These are phyloP conservation scores for Drosophila ananassae DNA, from an alignment of 1,140 invertebrate species.

Conservation along the genomic window DNA sequence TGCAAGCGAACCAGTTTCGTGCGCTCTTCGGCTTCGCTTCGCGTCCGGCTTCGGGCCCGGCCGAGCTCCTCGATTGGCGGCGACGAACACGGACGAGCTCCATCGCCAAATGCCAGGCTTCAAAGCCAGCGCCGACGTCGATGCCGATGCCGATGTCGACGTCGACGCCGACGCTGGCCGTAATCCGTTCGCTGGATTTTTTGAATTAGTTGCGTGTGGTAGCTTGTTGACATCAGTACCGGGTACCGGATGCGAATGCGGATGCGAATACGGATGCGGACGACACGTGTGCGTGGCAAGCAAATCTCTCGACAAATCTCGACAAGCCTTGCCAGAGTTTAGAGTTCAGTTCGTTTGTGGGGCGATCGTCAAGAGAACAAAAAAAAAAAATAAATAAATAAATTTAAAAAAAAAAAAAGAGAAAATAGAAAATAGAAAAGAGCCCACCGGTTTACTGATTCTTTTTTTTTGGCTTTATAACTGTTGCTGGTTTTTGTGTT, in stretches of 20 bases:
- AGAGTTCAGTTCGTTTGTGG: conserved; percentile 4
- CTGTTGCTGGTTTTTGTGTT: conserved; percentile 12
- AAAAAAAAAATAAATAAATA: no score
- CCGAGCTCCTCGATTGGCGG: conserved; percentile 38
- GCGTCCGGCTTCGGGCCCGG: neutral
- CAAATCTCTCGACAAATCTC: conserved; percentile 33
- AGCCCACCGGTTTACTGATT: neutral
- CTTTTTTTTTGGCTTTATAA: neutral
- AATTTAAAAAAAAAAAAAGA: neutral
- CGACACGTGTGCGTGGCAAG: conserved; percentile 44
- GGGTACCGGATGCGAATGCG: conserved; percentile 72
- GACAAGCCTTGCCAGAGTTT: conserved; percentile 30
- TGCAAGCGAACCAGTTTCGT: neutral
- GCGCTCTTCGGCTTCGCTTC: no score
- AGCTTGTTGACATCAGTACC: conserved; percentile 83
- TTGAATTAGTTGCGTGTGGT: conserved; percentile 83
- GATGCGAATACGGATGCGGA: conserved; percentile 39
- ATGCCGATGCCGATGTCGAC: conserved; percentile 6
- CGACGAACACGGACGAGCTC: no score
- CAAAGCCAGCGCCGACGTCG: neutral
- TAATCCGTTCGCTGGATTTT: conserved; percentile 83
- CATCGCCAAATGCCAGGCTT: neutral
- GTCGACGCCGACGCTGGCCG: conserved; percentile 21
- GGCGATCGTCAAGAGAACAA: neutral
- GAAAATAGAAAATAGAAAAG: neutral